Percentiles rank a stretch among this genome's conserved stretches.
These are phyloP conservation scores for Eumacrocentrus americanus DNA, from an alignment of 2,888 invertebrate species.

Conservation along the genomic window DNA sequence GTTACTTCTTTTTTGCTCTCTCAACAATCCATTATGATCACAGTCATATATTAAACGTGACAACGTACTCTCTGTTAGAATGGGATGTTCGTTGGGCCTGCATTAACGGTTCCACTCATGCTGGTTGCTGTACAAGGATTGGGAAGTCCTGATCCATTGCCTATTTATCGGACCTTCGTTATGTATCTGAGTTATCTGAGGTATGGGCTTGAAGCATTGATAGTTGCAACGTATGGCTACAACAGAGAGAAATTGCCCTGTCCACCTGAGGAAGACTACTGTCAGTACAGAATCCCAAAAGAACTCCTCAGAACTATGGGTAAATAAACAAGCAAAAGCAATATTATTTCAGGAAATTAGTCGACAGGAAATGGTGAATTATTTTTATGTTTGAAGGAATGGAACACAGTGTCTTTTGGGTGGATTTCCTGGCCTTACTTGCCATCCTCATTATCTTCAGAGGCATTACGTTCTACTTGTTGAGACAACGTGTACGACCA, in stretches of 20 bases:
- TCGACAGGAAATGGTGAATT: too few relatives aligned
- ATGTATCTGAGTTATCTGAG: slow-evolving; percentile 85
- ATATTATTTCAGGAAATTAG: too few relatives aligned
- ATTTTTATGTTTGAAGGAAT: slow-evolving; percentile 59
- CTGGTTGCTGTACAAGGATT: slow-evolving; percentile 86
- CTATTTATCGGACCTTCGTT: slow-evolving; percentile 76
- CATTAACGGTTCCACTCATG: slow-evolving; percentile 85
- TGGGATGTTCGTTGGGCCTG: slow-evolving; percentile 89
- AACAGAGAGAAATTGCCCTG: slow-evolving; percentile 78
- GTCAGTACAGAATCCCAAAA: slow-evolving; percentile 76
- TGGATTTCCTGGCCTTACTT: slow-evolving; percentile 71
- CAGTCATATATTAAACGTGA: too few relatives aligned
- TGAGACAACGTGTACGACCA: slow-evolving; percentile 74
- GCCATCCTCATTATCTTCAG: slow-evolving; percentile 71
- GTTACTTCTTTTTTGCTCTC: slow-evolving; percentile 5
- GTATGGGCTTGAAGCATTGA: slow-evolving; percentile 80
- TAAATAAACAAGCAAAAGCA: slow-evolving; percentile 36
- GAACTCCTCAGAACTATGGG: slow-evolving; percentile 78
- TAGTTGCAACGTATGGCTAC: slow-evolving; percentile 80
- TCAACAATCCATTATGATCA: too few relatives aligned
- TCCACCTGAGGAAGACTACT: slow-evolving; percentile 73
- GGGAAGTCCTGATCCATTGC: slow-evolving; percentile 74
- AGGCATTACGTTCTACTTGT: slow-evolving; percentile 72
- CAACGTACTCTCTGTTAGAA: slow-evolving; percentile 70
- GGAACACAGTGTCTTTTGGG: slow-evolving; percentile 72